These are phyloP conservation scores for Zapornia atra DNA, from an alignment of 2,113 vertebrate species.

Conservation along the genomic window DNA sequence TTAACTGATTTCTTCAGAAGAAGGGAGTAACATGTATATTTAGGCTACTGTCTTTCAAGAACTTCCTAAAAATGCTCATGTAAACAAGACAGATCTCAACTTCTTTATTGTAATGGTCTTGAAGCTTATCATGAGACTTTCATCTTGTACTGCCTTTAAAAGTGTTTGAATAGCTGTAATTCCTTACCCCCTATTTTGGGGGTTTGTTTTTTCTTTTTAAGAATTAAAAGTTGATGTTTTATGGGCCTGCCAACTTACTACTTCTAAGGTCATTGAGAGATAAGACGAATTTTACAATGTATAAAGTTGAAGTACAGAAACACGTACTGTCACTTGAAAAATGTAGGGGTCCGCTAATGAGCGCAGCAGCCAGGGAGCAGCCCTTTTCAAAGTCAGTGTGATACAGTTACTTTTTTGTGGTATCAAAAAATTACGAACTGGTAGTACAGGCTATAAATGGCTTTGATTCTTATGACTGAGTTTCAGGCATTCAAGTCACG, in stretches of 20 bases:
- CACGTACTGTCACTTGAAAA: not conserved
- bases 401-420: not conserved
- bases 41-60: not conserved
- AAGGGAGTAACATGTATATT: not conserved
- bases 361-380: fast-evolving
- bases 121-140: not conserved
- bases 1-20: not conserved
- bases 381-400: not conserved
- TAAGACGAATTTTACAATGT: not conserved
- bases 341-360: not conserved
- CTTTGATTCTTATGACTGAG: not conserved
- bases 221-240: not conserved
- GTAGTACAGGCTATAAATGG: not conserved
- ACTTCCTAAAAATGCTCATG: not conserved
- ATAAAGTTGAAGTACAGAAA: not conserved
- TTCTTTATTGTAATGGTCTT: not conserved
- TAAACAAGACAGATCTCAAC: not conserved
- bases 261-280: not conserved
- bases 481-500: not conserved
- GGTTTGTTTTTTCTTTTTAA: too few relatives aligned
- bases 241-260: not conserved
- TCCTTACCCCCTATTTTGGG: not conserved
- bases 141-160: not conserved
- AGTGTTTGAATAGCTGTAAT: not conserved
- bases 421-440: not conserved